These are phyloP conservation scores for Mus spicilegus DNA, from an alignment of 2,113 vertebrate species.

Conservation along the genomic window DNA sequence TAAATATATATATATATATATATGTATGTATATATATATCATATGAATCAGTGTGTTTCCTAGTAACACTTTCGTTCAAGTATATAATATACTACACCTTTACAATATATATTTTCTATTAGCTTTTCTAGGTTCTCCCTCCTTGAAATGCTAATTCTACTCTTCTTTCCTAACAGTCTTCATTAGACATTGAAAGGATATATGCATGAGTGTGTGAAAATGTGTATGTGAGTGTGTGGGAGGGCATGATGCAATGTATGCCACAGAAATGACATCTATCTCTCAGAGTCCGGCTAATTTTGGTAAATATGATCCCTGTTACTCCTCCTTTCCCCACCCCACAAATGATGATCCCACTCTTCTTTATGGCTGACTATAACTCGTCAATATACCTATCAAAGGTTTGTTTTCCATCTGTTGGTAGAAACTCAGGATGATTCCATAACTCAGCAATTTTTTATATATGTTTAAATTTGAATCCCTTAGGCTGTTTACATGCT, in stretches of 20 bases:
- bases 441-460: neutral
- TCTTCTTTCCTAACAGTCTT: neutral
- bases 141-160: neutral
- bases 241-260: too few relatives aligned
- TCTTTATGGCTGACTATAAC: neutral
- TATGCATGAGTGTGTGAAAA: neutral
- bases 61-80: neutral
- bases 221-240: neutral
- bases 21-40: too few relatives aligned
- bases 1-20: neutral
- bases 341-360: neutral
- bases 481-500: neutral
- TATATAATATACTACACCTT: neutral
- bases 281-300: neutral
- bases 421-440: neutral
- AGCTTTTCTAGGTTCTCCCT: neutral
- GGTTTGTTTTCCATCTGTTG: neutral
- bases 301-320: neutral
- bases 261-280: neutral
- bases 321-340: neutral
- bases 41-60: neutral
- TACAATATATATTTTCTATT: neutral
- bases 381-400: too few relatives aligned
- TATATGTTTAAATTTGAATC: neutral
- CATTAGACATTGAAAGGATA: neutral